These are phyloP conservation scores for Laticauda colubrina DNA, from an alignment of 2,113 vertebrate species.

Conservation along the genomic window DNA sequence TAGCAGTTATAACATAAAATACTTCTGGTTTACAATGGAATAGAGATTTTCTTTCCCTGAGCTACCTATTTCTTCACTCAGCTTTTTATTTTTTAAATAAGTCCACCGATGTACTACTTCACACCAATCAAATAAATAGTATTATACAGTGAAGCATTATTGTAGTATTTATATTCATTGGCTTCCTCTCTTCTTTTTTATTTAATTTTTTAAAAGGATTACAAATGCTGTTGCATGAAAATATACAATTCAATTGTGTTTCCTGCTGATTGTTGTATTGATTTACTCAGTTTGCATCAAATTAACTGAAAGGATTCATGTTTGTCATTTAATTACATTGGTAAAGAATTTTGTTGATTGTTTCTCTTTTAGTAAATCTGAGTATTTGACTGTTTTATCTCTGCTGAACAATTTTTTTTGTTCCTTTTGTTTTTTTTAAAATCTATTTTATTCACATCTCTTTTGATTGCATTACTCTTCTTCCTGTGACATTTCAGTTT, in stretches of 20 bases:
- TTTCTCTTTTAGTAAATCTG: neutral
- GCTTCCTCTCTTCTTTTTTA: neutral
- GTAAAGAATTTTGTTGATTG: neutral
- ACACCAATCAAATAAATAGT: neutral
- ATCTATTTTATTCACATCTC: neutral
- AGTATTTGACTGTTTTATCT: neutral
- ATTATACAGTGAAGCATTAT: neutral
- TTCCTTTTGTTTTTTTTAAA: neutral
- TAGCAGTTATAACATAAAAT: neutral
- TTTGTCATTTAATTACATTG: neutral
- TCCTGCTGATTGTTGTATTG: neutral
- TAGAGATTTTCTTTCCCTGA: neutral
- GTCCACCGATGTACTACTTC: neutral
- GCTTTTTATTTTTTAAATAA: neutral
- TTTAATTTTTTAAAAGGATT: neutral
- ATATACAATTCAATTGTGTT: neutral
- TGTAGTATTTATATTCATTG: neutral
- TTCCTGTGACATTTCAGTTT: neutral
- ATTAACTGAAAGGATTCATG: neutral
- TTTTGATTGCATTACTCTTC: neutral
- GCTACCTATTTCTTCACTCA: neutral
- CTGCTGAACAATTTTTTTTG: neutral
- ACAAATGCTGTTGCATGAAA: neutral
- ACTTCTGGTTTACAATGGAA: neutral
- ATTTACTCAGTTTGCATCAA: neutral